phyloP scores from a whole-genome alignment of 1,140 invertebrate species.

The Brachionus asplanchnoidis region DNA sequence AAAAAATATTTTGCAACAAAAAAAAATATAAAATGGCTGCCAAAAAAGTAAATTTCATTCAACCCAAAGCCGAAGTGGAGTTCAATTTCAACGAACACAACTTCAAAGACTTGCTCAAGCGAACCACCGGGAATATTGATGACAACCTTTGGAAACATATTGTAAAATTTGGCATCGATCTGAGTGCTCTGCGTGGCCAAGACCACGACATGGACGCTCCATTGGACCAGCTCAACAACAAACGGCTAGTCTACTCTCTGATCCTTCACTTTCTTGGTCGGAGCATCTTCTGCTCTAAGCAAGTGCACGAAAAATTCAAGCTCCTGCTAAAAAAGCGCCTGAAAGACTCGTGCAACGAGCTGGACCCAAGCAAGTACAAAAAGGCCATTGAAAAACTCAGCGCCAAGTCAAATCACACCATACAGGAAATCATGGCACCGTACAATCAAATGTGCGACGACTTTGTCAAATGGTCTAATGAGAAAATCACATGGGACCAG shows the following conservation, averaged over 20 bases:
- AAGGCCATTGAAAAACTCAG: slow-evolving; percentile 12
- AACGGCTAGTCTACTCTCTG: slow-evolving; percentile 29
- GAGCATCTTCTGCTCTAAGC: slow-evolving; percentile 36
- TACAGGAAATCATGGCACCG: slow-evolving; percentile 39
- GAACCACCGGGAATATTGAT: slow-evolving; percentile 20
- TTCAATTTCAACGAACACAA: slow-evolving; percentile 20
- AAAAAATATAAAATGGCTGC: neutral
- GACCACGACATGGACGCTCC: neutral
- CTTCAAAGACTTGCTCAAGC: slow-evolving; percentile 23
- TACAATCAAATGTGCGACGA: slow-evolving; percentile 16
- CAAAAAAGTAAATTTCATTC: slow-evolving; percentile 29
- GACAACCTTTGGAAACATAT: slow-evolving; percentile 28
- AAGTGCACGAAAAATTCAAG: slow-evolving; percentile 35
- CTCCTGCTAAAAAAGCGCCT: slow-evolving; percentile 9
- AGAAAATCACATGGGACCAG: slow-evolving; percentile 41
- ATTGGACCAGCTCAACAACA: slow-evolving; percentile 33
- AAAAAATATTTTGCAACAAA: neutral
- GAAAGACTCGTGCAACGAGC: slow-evolving; percentile 19
- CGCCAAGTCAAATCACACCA: slow-evolving; percentile 14
- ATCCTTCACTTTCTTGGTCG: slow-evolving; percentile 36
- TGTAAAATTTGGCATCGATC: neutral
- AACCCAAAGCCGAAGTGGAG: slow-evolving; percentile 35
- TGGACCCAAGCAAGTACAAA: slow-evolving; percentile 24
- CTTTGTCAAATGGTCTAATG: slow-evolving; percentile 26
- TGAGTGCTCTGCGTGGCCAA: neutral